Evolutionary conservation across 2,113 vertebrate genomes (phyloP).

Genomic region (Tychaedon coryphoeus): DNA sequence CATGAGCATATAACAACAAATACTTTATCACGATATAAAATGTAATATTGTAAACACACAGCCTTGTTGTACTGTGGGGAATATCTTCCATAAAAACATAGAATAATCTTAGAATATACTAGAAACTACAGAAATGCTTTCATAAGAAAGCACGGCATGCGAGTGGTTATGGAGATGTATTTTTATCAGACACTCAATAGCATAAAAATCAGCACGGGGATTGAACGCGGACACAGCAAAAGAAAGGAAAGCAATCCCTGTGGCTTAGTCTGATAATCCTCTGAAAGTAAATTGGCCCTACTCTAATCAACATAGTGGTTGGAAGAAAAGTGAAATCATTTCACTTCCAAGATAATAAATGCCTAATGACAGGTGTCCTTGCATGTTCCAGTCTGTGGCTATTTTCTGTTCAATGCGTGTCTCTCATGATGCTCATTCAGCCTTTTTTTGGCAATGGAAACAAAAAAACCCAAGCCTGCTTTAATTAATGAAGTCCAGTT

Average conservation of each 20-base stretch:
- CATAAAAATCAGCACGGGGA: background rate
- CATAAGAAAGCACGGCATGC: accelerated
- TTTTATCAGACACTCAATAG: background rate
- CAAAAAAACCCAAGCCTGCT: background rate
- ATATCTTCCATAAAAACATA: background rate
- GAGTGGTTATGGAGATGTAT: background rate
- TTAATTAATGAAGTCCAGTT: slow-evolving; percentile 52
- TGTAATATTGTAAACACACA: background rate
- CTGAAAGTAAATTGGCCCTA: slow-evolving; percentile 62
- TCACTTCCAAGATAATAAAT: background rate
- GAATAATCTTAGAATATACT: background rate
- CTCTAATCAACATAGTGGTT: slow-evolving; percentile 43
- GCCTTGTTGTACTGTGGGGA: background rate
- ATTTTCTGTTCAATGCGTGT: accelerated
- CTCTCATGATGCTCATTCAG: background rate
- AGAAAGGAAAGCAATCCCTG: slow-evolving; percentile 52
- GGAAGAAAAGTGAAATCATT: slow-evolving; percentile 55
- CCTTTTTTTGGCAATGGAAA: background rate
- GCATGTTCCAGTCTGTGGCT: background rate
- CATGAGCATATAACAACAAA: background rate
- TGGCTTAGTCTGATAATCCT: slow-evolving; percentile 55
- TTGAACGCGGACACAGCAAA: background rate
- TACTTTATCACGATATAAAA: background rate
- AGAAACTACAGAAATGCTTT: background rate
- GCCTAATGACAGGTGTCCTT: background rate